Evolutionary conservation across 1,140 invertebrate species (phyloP).

Genomic region (Rhizoglyphus robini): DNA sequence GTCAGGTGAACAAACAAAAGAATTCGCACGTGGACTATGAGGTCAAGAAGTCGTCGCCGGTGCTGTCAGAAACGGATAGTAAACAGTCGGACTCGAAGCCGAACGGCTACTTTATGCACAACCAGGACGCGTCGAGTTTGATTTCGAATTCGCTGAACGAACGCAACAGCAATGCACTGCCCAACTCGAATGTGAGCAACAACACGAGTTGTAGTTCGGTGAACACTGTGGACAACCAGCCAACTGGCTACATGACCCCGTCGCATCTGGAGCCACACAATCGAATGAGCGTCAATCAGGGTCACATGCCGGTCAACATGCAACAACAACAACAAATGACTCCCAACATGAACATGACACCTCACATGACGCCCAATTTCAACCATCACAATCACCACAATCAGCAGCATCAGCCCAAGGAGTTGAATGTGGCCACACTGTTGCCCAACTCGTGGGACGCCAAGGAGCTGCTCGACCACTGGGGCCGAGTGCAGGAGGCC

Average conservation of each 20-base stretch:
- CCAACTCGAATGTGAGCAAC: background rate
- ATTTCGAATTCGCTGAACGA: background rate
- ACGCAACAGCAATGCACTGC: background rate
- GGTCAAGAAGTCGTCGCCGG: background rate
- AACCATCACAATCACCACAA: background rate
- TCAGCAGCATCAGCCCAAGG: constrained; percentile 3
- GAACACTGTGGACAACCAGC: background rate
- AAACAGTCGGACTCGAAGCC: background rate
- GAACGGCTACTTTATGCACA: background rate
- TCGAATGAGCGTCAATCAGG: background rate
- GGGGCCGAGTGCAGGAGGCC: constrained; percentile 24
- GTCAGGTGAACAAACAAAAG: background rate
- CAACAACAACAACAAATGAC: background rate
- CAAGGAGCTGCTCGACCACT: constrained; percentile 25
- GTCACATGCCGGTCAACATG: background rate
- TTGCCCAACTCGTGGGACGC: constrained; percentile 26
- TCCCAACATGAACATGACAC: background rate
- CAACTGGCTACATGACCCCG: background rate
- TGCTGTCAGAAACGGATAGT: background rate
- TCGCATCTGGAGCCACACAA: background rate
- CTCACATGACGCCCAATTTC: background rate
- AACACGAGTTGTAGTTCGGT: constrained; percentile 12
- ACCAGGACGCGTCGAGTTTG: background rate
- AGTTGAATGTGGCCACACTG: constrained; percentile 13
- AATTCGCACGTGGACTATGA: background rate